Base-by-base conservation (phyloP, 2,888 invertebrate genomes). In the Xylophagus ater region DNA sequence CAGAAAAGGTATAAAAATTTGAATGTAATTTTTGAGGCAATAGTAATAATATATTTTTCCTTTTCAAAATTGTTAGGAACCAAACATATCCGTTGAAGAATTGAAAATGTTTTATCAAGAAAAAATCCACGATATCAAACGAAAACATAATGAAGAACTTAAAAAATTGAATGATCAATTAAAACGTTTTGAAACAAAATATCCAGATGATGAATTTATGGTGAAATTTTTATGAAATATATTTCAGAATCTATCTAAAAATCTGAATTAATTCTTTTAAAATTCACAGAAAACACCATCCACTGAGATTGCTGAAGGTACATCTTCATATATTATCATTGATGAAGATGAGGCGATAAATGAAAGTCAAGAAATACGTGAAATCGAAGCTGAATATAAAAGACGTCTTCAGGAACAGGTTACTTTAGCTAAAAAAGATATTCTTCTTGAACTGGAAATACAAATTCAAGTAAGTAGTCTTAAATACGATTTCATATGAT, bases 381-480 rank as follows among this genome's bases (percentile, higher is more conserved):
- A 58, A 42, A 64, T 65, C 40, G 60, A 59, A 25, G 59, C 55
- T 42, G 65, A 65, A 53, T 73, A 72, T 50, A 71, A 72, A 47
- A 55, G 65, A 40, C 62, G 70, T 23, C 62, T 77, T 45, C 70
- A 73, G 53, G 74, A 77, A 56, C 76, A 77, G 60, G 65, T 77
- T 46, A 66, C 72, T 35, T 62, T 74, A 55, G 80, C 78, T 45
- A 73, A 75, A 50, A 69, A 72, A 53, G 81, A 82, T 57, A 76
- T 82, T 50, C 70, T 78, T 46, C 70, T 71, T 47, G 76, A 78
- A 50, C 66, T 84, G 50, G 80, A 79, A 61, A 73, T 73, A 41
- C 78, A 83, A 57, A 74, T 84, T 53, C 78, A 81, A 79, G 84
- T 83, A 71, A 63, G 67, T 48, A 24, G 29, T 13, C 3, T 13